phyloP scores from a whole-genome alignment of 1,140 invertebrate genomes.

The Tetragnatha versicolor region DNA sequence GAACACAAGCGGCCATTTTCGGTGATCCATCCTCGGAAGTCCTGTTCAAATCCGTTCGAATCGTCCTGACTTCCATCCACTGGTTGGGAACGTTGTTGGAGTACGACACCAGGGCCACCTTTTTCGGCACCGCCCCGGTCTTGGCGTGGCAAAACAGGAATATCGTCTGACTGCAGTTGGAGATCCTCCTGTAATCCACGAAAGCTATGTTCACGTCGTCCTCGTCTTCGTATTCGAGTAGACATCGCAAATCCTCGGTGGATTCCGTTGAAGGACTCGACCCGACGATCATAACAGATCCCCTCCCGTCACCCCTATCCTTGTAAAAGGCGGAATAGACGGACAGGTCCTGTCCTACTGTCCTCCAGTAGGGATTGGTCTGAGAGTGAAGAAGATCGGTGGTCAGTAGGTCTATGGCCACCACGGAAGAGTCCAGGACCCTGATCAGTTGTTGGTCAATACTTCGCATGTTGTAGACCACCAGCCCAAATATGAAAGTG shows the following conservation, averaged over 20 bases:
- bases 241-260: conserved; percentile 3
- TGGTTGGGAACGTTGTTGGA: neutral
- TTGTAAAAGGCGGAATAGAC: conserved; percentile 24
- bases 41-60: neutral
- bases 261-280: neutral
- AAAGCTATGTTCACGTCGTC: conserved; percentile 1
- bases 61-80: conserved; percentile 9
- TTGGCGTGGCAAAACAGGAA: neutral
- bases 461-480: neutral
- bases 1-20: conserved; percentile 5
- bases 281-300: neutral
- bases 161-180: neutral
- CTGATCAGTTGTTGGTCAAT: neutral
- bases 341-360: neutral
- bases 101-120: neutral
- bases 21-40: neutral
- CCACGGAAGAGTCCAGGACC: neutral
- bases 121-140: neutral
- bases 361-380: neutral
- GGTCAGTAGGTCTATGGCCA: neutral
- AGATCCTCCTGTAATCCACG: neutral
- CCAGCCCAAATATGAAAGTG: conserved; percentile 5
- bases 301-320: neutral
- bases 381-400: neutral
- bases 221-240: neutral